Evolutionary conservation across 2,888 invertebrate genomes (phyloP).

Genomic region (Metellina segmentata): DNA sequence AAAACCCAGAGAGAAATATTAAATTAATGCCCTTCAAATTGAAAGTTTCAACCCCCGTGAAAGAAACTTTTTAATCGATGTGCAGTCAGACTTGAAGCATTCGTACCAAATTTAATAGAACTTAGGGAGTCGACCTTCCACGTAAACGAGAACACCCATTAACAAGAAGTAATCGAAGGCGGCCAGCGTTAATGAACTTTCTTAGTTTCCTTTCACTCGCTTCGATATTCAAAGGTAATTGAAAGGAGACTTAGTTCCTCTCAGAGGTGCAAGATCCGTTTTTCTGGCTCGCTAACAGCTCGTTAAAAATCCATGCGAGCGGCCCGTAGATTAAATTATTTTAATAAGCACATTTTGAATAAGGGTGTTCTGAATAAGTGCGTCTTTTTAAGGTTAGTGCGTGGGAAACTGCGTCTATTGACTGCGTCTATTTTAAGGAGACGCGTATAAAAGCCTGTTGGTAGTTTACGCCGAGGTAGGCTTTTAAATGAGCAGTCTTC

Average conservation of each 20-base stretch:
- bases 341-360: slow-evolving; percentile 1
- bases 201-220: neutral
- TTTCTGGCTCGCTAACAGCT: slow-evolving; percentile 10
- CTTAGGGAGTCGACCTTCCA: slow-evolving; percentile 15
- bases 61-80: slow-evolving; percentile 29
- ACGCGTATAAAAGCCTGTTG: neutral
- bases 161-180: slow-evolving; percentile 47
- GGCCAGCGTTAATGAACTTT: slow-evolving; percentile 40
- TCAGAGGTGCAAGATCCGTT: neutral
- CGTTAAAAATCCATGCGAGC: slow-evolving; percentile 21
- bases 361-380: neutral
- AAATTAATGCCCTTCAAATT: slow-evolving; percentile 36
- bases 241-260: slow-evolving; percentile 10
- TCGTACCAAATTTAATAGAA: slow-evolving; percentile 56
- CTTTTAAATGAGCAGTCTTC: no score
- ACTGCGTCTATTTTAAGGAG: neutral
- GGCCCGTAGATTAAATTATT: neutral
- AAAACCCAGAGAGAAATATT: slow-evolving; percentile 6
- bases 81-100: slow-evolving; percentile 7
- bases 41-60: slow-evolving; percentile 7
- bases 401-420: neutral
- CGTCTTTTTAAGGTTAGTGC: neutral
- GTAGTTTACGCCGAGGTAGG: no score
- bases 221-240: slow-evolving; percentile 22
- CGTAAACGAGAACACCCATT: slow-evolving; percentile 26